phyloP scores from a whole-genome alignment of 2,797 vertebrate genomes.

The Anolis apletophallus region DNA sequence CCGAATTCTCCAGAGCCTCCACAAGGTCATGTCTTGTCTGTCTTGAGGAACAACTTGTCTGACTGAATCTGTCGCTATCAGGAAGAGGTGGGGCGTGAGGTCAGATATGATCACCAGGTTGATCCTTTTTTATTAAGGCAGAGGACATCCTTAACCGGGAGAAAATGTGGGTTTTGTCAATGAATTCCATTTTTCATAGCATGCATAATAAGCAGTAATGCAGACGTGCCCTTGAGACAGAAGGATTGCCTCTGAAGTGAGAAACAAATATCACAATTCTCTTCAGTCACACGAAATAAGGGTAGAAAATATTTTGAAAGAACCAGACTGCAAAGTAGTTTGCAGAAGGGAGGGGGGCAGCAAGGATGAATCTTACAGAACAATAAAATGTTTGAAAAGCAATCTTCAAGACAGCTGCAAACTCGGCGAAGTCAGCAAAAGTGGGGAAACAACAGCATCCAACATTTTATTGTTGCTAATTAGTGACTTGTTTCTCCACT shows the following conservation, averaged over 20 bases:
- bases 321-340: constrained; percentile 34
- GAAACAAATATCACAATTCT: constrained; percentile 42
- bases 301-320: constrained; percentile 54
- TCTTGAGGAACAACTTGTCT: constrained; percentile 53
- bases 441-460: constrained; percentile 51
- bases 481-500: constrained; percentile 59
- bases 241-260: constrained; percentile 39
- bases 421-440: constrained; percentile 67
- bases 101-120: constrained; percentile 41
- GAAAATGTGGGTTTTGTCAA: constrained; percentile 37
- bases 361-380: constrained; percentile 42
- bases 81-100: constrained; percentile 47
- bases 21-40: constrained; percentile 61
- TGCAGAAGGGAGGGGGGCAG: not conserved
- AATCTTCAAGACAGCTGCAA: constrained; percentile 67
- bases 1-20: constrained; percentile 54
- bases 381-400: constrained; percentile 61
- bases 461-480: constrained; percentile 65
- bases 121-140: constrained; percentile 25
- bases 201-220: constrained; percentile 63
- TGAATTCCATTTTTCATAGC: constrained; percentile 43
- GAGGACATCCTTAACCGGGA: constrained; percentile 30
- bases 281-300: constrained; percentile 47
- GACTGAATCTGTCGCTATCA: constrained; percentile 61
- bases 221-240: constrained; percentile 63